Conservation (phyloP, 2,113 vertebrate species). For the Phyllostomus discolor region DNA sequence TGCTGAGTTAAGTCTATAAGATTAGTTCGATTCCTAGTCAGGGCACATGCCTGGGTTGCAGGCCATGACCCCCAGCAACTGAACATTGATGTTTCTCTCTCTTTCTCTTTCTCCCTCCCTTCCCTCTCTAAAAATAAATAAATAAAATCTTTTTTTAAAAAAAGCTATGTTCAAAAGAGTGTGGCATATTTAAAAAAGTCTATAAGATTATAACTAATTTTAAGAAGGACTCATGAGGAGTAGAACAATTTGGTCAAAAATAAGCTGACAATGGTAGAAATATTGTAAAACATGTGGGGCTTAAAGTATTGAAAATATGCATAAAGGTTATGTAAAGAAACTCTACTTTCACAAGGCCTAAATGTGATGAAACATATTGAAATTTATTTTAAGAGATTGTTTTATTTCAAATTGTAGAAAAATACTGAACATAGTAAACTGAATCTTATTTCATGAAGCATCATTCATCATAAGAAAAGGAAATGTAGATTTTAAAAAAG, state of each 20-base stretch:
- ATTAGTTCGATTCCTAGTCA: not conserved
- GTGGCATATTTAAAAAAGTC: not conserved
- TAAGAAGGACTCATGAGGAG: not conserved
- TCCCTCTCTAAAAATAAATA: no score
- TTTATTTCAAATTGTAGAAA: not conserved
- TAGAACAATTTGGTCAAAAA: not conserved
- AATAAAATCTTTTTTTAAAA: no score
- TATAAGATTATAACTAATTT: not conserved
- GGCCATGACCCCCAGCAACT: no score
- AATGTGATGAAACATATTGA: not conserved
- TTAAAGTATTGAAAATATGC: not conserved
- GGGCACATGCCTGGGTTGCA: no score
- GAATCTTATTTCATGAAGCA: not conserved
- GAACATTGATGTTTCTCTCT: no score
- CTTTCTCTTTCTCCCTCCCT: no score
- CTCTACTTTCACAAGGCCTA: not conserved
- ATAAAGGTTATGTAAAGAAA: not conserved
- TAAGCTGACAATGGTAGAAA: not conserved
- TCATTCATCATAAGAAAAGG: not conserved
- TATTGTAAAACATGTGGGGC: not conserved
- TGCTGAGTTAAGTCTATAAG: not conserved
- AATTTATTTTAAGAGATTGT: not conserved
- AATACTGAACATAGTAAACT: not conserved
- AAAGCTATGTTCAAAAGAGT: no score
- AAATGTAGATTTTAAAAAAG: not conserved